These are phyloP conservation scores for Sinodicranocentrus sp. DNA, from an alignment of 2,888 invertebrate species.

Conservation along the genomic window DNA sequence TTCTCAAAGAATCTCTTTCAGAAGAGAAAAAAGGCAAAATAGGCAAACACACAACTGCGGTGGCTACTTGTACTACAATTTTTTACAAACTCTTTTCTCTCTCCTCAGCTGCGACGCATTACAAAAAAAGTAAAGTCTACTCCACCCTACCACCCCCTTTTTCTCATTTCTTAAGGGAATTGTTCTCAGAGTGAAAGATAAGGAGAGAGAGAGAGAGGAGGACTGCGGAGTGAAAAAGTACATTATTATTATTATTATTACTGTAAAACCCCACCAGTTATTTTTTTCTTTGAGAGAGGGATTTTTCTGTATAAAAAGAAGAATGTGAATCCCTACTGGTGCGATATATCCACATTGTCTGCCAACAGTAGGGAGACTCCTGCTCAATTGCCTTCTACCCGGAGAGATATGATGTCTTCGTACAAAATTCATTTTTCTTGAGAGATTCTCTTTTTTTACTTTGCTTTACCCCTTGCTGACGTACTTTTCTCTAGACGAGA, in stretches of 20 bases:
- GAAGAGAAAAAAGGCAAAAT: too few species aligned
- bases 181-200: constrained; percentile 20
- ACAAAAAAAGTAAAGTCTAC: constrained; percentile 7
- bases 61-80: neutral
- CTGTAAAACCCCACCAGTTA: constrained; percentile 44
- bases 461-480: constrained; percentile 30
- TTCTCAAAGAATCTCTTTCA: neutral
- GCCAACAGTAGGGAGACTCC: constrained; percentile 29
- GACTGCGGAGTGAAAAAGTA: constrained; percentile 21
- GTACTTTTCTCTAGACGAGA: constrained; percentile 25
- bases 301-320: constrained; percentile 9
- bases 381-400: neutral
- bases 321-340: constrained; percentile 39
- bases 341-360: constrained; percentile 11
- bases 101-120: neutral
- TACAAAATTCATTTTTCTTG: constrained; percentile 59
- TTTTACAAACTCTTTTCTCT: neutral
- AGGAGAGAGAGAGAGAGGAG: constrained; percentile 4
- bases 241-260: constrained; percentile 42
- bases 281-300: constrained; percentile 11
- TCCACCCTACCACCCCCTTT: constrained; percentile 33
- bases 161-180: constrained; percentile 52
- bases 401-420: constrained; percentile 35
- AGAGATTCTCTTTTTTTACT: constrained; percentile 15
- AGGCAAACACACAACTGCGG: too few species aligned